Evolutionary conservation across 2,113 vertebrate genomes (phyloP), one percentile per base, ranked within the genome.

Genomic region (Semnornis frantzii): DNA sequence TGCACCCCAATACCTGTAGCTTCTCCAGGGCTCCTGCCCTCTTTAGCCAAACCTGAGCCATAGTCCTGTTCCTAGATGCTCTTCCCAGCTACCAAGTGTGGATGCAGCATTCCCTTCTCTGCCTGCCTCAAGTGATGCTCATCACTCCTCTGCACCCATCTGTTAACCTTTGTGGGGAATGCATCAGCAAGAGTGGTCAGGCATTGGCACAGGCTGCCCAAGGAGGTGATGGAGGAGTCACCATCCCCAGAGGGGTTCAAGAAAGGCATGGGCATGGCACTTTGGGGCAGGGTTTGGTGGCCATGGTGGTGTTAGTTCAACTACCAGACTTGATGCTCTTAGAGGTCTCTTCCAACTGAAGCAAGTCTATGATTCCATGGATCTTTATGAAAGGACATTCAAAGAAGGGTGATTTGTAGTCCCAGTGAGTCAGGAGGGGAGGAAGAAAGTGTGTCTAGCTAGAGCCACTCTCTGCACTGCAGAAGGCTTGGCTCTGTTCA

Each of bases 341-440:
- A 21, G 48, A 48, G 19, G 20, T 48, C 48, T 48, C 20, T 48
- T 20, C 48, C 9, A 48, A 48, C 48, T 21, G 16, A 46, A 46
- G 15, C 16, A 17, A 46, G 15, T 46, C 44, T 46, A 46, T 46
- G 48, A 48, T 48, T 48, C 48, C 24, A 39, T 0, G 0, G 42
- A 34, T 6, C 42, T 31, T 6, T 46, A n/a, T 27, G 34, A 50
- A 66, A 63, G 17, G 27, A 33, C 2, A 1, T 21, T 70, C 39
- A 30, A 70, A 69, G 23, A 66, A 15, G 6, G 27, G 15, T 17
- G 50, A 11, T 46, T 59, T 83, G 57, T 52, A 70, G 23, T 66
- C 25, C 9, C 25, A 34, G 7, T 3, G 20, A 39, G 58, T 30
- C 30, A 62, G 39, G 14, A 77, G 31, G 4, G 15, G 25, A 69